Conservation (phyloP, 2,797 vertebrate genomes). For the Acanthis flammea region DNA sequence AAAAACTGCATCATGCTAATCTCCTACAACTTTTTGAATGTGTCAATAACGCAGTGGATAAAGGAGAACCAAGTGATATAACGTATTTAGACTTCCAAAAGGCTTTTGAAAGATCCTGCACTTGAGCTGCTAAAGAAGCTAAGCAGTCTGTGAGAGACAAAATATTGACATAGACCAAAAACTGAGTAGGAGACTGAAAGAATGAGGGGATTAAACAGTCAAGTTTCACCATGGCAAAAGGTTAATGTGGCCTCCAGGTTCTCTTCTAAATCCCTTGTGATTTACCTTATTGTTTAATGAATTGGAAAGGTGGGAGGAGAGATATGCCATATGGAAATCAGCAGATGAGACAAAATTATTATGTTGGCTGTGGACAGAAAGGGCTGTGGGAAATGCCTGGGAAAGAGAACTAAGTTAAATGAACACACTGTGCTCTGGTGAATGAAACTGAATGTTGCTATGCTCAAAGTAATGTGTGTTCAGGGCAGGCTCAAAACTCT, state of each 20-base stretch:
- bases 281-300: conserved; percentile 52
- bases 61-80: conserved; percentile 17
- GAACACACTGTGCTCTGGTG: fast-evolving
- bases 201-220: conserved; percentile 41
- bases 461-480: not conserved
- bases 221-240: conserved; percentile 27
- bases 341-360: conserved; percentile 17
- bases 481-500: not conserved
- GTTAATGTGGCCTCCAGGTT: conserved; percentile 42
- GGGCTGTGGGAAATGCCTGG: not conserved
- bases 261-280: conserved; percentile 16
- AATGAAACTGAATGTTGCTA: not conserved
- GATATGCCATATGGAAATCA: not conserved
- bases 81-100: conserved; percentile 36
- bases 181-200: conserved; percentile 31
- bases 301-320: conserved; percentile 37
- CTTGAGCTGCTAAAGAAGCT: conserved; percentile 27
- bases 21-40: conserved; percentile 10
- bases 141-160: conserved; percentile 39
- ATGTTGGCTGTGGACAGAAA: not conserved
- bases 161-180: conserved; percentile 62
- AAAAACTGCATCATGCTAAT: not conserved
- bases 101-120: conserved; percentile 30
- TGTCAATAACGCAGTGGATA: conserved; percentile 30
- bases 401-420: not conserved